phyloP scores from a whole-genome alignment of 2,797 vertebrate species.

The Cephalopachus bancanus region DNA sequence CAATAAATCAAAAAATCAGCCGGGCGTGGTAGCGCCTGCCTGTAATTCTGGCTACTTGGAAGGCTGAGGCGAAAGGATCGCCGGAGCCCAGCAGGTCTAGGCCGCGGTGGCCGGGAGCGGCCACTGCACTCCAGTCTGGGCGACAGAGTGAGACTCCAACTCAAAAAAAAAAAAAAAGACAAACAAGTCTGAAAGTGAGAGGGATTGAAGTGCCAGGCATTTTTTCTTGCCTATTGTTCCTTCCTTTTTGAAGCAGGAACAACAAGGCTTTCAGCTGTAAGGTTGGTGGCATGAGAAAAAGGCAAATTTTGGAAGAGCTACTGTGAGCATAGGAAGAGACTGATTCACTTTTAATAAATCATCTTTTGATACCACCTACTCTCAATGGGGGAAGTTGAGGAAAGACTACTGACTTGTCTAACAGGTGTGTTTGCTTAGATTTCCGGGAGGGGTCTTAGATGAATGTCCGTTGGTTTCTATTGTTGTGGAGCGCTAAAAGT shows the following conservation, averaged over 20 bases:
- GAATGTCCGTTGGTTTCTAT: constrained; percentile 37
- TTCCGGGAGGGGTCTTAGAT: not conserved
- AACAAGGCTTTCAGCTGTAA: not conserved
- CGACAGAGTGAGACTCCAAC: no score
- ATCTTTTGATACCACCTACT: not conserved
- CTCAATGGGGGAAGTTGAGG: not conserved
- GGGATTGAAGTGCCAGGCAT: not conserved
- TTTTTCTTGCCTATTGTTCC: not conserved
- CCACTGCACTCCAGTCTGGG: no score
- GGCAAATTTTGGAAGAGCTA: not conserved
- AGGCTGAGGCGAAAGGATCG: no score
- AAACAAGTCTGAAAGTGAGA: not conserved
- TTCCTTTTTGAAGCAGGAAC: not conserved
- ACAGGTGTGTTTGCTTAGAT: not conserved
- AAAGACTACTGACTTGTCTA: not conserved
- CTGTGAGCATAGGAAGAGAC: not conserved
- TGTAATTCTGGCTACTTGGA: no score
- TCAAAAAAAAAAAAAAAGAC: not conserved
- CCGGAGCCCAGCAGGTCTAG: no score
- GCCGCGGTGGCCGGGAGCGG: no score
- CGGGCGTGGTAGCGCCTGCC: no score
- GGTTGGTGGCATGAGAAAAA: not conserved
- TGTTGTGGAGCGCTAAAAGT: constrained; percentile 8
- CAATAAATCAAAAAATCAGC: no score
- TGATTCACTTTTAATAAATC: not conserved